Conservation (phyloP, 2,888 invertebrate species). For the Dicycla oo region DNA sequence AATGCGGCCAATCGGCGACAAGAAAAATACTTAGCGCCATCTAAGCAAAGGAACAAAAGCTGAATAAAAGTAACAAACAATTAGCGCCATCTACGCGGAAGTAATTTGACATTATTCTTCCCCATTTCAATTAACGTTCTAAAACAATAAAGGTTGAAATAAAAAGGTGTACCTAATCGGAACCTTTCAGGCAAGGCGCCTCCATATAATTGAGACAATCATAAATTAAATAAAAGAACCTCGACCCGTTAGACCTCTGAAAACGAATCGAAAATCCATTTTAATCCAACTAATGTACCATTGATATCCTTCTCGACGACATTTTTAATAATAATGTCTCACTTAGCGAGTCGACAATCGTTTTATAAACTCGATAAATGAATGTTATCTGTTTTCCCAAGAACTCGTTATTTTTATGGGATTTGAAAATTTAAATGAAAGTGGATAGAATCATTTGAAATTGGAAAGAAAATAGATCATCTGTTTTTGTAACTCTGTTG, state of each 20-base stretch:
- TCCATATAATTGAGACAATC: conserved; percentile 81
- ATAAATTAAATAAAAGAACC: conserved; percentile 81
- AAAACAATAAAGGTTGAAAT: conserved; percentile 11
- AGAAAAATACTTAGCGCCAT: no score
- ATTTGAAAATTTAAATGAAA: conserved; percentile 30
- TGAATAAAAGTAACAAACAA: no score
- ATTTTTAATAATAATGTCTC: conserved; percentile 65
- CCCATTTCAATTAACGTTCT: not conserved
- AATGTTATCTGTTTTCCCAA: conserved; percentile 43
- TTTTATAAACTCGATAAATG: conserved; percentile 53
- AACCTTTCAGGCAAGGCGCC: conserved; percentile 7
- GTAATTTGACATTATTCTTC: no score
- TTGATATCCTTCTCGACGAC: conserved; percentile 65
- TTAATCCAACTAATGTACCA: conserved; percentile 74
- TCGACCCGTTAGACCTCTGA: conserved; percentile 65
- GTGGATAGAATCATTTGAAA: conserved; percentile 13
- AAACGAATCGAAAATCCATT: conserved; percentile 73
- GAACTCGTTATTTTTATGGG: conserved; percentile 53
- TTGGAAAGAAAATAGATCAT: conserved; percentile 2
- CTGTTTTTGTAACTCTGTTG: not conserved
- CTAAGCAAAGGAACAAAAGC: no score
- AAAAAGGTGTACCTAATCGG: not conserved
- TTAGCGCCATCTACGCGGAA: no score
- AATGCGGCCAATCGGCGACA: no score
- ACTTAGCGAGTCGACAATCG: conserved; percentile 51